Evolutionary conservation across 1,140 invertebrate species (phyloP).

Genomic region (Archivesica marissinica): DNA sequence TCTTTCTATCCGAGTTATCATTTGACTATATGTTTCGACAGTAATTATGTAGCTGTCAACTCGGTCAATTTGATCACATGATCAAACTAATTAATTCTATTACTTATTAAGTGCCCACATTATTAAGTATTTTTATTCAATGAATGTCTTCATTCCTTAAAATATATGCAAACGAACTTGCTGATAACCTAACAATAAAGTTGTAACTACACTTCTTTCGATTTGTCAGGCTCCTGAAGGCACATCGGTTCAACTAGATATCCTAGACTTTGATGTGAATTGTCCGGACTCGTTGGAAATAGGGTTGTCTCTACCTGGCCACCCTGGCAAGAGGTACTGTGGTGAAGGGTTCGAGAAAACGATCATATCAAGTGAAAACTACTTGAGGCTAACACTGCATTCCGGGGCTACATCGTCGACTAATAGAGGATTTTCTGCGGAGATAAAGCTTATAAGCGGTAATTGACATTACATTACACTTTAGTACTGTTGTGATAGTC

Average conservation of each 20-base stretch:
- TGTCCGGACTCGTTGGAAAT: constrained; percentile 11
- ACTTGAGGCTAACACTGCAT: background rate
- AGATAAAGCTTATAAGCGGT: background rate
- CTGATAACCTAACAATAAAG: no score
- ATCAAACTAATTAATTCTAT: no score
- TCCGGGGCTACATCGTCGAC: background rate
- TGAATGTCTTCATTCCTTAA: no score
- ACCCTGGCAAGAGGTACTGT: background rate
- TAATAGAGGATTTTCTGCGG: background rate
- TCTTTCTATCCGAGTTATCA: no score
- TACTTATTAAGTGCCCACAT: no score
- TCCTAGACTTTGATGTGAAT: constrained; percentile 12
- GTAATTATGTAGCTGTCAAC: no score
- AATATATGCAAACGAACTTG: no score
- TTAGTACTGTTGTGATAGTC: no score
- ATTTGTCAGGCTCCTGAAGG: constrained; percentile 21
- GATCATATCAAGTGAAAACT: constrained; percentile 35
- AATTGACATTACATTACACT: no score
- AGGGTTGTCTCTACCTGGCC: constrained; percentile 15
- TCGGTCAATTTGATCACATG: no score
- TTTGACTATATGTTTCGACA: no score
- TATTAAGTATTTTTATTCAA: no score
- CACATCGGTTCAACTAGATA: constrained; percentile 10
- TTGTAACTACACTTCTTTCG: background rate
- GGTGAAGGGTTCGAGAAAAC: constrained; percentile 6